Conservation (phyloP, 2,888 invertebrate species). For the Cyclophora albipunctata region DNA sequence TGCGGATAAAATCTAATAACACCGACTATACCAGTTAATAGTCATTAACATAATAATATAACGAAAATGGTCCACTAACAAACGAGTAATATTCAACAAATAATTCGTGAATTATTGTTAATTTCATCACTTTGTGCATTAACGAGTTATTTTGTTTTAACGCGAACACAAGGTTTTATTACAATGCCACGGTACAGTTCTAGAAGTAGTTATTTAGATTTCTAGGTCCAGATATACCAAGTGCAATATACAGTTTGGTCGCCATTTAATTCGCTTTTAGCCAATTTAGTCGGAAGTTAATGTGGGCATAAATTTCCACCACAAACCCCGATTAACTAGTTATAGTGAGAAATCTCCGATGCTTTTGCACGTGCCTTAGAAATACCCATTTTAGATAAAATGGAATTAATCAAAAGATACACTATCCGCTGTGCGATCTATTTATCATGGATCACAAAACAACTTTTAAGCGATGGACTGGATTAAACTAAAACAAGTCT, state of each 20-base stretch:
- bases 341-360: constrained; percentile 41
- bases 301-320: constrained; percentile 44
- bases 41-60: too few species aligned
- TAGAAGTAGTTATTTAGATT: too few species aligned
- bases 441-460: too few species aligned
- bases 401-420: too few species aligned
- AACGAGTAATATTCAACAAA: neutral
- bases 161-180: constrained; percentile 9
- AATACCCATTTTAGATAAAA: too few species aligned
- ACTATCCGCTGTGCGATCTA: too few species aligned
- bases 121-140: constrained; percentile 16
- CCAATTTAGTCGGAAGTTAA: constrained; percentile 41
- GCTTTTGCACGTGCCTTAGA: constrained; percentile 11
- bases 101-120: constrained; percentile 2
- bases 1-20: too few species aligned
- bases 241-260: constrained; percentile 20
- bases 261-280: constrained; percentile 25
- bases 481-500: too few species aligned
- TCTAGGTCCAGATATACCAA: constrained; percentile 1
- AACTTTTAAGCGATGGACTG: too few species aligned
- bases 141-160: constrained; percentile 3
- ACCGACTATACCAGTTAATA: too few species aligned
- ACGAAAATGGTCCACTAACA: neutral
- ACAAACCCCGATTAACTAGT: constrained; percentile 37
- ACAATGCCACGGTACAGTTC: neutral